Evolutionary conservation across 2,113 vertebrate species (phyloP), one percentile per base, ranked within the genome.

Genomic region (Isichthys henryi): DNA sequence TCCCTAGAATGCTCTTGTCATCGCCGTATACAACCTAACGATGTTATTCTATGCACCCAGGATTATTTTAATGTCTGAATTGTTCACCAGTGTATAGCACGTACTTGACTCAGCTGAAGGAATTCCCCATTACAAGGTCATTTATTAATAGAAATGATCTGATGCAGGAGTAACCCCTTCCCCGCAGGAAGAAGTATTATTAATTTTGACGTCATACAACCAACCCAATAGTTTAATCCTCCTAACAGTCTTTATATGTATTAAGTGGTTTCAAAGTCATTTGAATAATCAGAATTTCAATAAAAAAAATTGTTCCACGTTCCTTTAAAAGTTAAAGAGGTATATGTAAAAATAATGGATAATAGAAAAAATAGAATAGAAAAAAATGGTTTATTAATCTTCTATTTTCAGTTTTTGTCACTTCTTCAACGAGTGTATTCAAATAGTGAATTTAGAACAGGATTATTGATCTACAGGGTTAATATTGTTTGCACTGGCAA

Each of bases 1-100:
- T 93, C 93, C 91, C 91, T 94, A 92, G 95, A 95, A 96, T 95
- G 94, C 93, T 94, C 92, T 92, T 90, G 92, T 91, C 90, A 93
- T 93, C 90, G 92, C 91, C 94, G 93, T 92, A 92, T 90, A 92
- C 92, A 92, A 96, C 93, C 93, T 94, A 90, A 94, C 94, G 95
- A 95, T 95, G 91, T 92, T 94, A 94, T 95, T 94, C 4, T 88
- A 43, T 74, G 43, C 21, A n/a, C 27, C 43, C 35, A 39, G 1
- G 2, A 35, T 43, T 87, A 8, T 48, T 50, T 35, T 88, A 70
- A 53, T 49, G 53, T 27, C 21, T 46, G 27, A 31, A 89, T 21
- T n/a, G 88, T 84, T 85, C 56, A 85, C 35, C 43, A 58, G 35
- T 48, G 6, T 21, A 21, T 45, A 82, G 52, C 23, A 80, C 11